These are phyloP conservation scores for Paralichthys olivaceus DNA, from an alignment of 2,113 vertebrate genomes.

Conservation along the genomic window DNA sequence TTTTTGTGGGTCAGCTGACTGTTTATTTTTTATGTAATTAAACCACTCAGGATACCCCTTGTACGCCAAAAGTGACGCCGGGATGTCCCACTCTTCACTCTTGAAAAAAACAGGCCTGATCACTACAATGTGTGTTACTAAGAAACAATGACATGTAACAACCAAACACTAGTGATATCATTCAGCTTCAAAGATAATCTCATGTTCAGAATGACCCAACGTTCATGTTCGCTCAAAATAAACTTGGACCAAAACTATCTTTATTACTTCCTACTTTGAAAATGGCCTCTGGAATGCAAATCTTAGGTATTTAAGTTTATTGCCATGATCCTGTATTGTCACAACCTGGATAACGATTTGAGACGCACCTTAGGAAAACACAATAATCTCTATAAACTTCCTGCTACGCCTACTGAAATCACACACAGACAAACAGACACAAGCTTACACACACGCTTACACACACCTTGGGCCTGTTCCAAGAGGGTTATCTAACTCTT, in stretches of 20 bases:
- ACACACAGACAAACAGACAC: conserved; percentile 37
- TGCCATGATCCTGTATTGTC: conserved; percentile 38
- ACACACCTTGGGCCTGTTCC: conserved; percentile 23
- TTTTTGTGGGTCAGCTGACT: too few relatives aligned
- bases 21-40: too few relatives aligned
- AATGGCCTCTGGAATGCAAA: conserved; percentile 16
- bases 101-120: background rate
- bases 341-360: conserved; percentile 37
- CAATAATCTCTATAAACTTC: conserved; percentile 48
- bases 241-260: background rate
- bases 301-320: conserved; percentile 23
- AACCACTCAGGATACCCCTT: background rate
- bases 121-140: background rate
- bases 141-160: conserved; percentile 1
- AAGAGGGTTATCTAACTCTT: background rate
- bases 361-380: conserved; percentile 60
- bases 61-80: background rate
- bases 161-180: background rate
- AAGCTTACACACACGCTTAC: background rate
- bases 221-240: conserved; percentile 18
- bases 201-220: background rate
- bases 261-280: background rate
- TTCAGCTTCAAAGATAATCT: background rate
- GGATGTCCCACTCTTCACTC: background rate
- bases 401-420: conserved; percentile 53